Percentiles rank a stretch among this genome's conserved stretches.
These are phyloP conservation scores for Pygocentrus nattereri DNA, from an alignment of 2,797 vertebrate species.

Conservation along the genomic window DNA sequence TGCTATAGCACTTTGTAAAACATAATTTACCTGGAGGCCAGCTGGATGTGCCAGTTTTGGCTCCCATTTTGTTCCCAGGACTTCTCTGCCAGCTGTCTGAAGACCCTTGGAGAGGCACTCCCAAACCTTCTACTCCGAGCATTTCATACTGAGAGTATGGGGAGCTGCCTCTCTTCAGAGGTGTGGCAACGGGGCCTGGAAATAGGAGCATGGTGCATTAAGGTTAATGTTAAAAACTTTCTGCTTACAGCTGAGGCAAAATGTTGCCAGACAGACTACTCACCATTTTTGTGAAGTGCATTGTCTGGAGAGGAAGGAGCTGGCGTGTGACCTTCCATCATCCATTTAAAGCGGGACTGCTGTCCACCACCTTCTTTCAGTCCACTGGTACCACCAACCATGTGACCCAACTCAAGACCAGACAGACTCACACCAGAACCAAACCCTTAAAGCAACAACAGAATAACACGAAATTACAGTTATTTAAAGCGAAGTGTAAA, in stretches of 20 bases:
- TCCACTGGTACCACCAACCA: constrained; percentile 81
- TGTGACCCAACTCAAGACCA: constrained; percentile 88
- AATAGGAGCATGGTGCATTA: background rate
- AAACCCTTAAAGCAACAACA: constrained; percentile 80
- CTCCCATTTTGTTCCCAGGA: constrained; percentile 93
- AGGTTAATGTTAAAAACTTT: background rate
- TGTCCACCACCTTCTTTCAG: constrained; percentile 88
- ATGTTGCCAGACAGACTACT: background rate
- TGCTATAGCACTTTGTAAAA: background rate
- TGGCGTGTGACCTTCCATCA: constrained; percentile 96
- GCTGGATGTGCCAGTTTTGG: constrained; percentile 92
- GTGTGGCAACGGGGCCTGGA: constrained; percentile 89
- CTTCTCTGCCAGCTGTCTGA: constrained; percentile 97
- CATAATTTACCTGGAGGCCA: constrained; percentile 92
- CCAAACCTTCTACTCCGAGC: constrained; percentile 88
- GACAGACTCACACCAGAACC: constrained; percentile 82
- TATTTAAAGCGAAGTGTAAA: background rate
- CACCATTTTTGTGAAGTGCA: constrained; percentile 86
- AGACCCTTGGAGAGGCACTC: constrained; percentile 83
- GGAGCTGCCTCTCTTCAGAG: constrained; percentile 92
- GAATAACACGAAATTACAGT: background rate
- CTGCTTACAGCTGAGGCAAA: background rate
- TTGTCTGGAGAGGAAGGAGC: constrained; percentile 90
- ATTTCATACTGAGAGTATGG: constrained; percentile 96
- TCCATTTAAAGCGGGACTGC: constrained; percentile 98